These are phyloP conservation scores for Yoshiicerus persimilis DNA, from an alignment of 1,140 invertebrate genomes.

Conservation along the genomic window DNA sequence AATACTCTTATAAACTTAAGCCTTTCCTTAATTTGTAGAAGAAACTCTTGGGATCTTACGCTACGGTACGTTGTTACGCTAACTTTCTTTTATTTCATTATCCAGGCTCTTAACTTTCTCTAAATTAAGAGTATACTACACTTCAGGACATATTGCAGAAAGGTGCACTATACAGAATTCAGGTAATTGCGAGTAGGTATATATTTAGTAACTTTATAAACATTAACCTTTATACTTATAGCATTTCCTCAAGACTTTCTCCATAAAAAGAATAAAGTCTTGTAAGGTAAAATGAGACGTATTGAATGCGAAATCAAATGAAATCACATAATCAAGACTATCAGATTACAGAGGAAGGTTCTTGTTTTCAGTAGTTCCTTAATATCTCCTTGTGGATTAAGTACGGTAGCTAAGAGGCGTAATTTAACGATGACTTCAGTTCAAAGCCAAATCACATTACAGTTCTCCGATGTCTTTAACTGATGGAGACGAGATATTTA, in stretches of 20 bases:
- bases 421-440: background rate
- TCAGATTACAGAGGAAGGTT: background rate
- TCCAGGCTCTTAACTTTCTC: background rate
- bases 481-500: background rate
- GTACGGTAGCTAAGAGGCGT: background rate
- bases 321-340: background rate
- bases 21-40: background rate
- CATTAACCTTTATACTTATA: background rate
- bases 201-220: background rate
- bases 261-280: background rate
- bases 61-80: background rate
- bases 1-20: background rate
- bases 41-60: background rate
- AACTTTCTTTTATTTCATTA: background rate
- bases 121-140: no score
- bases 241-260: background rate
- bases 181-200: background rate
- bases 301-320: background rate
- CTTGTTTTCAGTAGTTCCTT: background rate
- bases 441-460: no score
- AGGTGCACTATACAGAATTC: no score
- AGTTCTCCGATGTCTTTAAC: no score
- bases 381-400: background rate
- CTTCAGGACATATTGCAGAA: no score
- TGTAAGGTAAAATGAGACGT: background rate